Conservation (phyloP, 2,113 vertebrate genomes). For the Morphnarchus princeps region DNA sequence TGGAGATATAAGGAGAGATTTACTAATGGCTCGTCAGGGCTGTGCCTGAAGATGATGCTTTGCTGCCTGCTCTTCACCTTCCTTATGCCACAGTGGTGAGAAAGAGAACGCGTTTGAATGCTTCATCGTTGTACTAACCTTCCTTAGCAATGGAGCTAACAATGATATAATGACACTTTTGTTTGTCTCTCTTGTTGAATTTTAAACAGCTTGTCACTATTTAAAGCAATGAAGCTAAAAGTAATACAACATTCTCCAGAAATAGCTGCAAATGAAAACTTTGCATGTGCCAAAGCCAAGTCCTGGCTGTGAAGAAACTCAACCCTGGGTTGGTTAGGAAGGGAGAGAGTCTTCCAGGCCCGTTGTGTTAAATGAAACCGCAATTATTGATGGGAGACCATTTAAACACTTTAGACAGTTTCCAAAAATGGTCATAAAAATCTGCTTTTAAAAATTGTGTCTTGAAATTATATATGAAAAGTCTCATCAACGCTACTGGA, state of each 20-base stretch:
- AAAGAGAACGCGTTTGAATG: not conserved
- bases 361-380: rapidly evolving
- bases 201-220: not conserved
- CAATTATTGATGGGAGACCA: not conserved
- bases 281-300: not conserved
- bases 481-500: rapidly evolving
- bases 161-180: rapidly evolving
- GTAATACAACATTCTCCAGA: not conserved
- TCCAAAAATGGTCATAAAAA: not conserved
- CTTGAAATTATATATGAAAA: not conserved
- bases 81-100: not conserved
- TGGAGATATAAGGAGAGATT: not conserved
- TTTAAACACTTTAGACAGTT: not conserved
- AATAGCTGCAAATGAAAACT: not conserved
- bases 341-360: not conserved
- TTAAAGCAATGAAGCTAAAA: not conserved
- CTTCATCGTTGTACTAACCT: rapidly evolving
- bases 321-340: not conserved
- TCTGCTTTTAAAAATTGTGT: not conserved
- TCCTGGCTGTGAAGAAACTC: not conserved
- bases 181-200: not conserved
- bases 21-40: not conserved
- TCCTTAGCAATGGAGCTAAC: not conserved
- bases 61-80: not conserved
- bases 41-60: not conserved